A percentile compares a stretch with the other conserved stretches of the same genome.
Conservation (phyloP, 2,113 vertebrate species). For the Tragelaphus buxtoni region DNA sequence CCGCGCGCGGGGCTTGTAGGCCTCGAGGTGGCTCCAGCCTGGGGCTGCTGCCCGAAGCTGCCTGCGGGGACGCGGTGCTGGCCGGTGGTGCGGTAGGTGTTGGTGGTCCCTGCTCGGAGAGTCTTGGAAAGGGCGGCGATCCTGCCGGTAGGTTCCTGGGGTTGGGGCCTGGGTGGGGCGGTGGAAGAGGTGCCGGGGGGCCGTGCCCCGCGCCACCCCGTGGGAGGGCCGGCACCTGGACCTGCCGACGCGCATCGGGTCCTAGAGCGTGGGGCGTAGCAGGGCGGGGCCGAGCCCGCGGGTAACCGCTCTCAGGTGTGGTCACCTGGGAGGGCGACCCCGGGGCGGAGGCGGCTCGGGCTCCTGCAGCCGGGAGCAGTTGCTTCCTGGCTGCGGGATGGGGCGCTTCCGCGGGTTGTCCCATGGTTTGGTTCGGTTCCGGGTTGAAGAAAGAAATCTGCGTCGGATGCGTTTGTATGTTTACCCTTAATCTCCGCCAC, state of each 20-base stretch:
- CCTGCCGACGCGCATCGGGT: not conserved
- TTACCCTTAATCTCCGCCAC: not conserved
- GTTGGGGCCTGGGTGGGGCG: no score
- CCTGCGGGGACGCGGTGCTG: not conserved
- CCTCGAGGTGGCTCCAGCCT: not conserved
- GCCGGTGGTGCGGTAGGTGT: accelerated
- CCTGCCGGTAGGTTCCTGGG: not conserved
- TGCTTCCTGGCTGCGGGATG: accelerated
- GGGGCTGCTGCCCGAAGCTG: not conserved
- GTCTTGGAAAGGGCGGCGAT: not conserved
- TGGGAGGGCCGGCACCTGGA: not conserved
- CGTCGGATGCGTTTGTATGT: not conserved
- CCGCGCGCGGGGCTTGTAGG: accelerated
- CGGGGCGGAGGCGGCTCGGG: no score
- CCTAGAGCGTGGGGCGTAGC: not conserved
- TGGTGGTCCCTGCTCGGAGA: not conserved
- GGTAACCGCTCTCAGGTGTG: not conserved
- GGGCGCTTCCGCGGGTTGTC: not conserved
- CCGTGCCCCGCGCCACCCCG: no score
- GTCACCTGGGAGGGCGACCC: not conserved
- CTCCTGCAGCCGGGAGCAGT: accelerated
- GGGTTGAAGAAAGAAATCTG: no score
- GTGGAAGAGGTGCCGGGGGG: accelerated
- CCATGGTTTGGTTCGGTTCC: no score
- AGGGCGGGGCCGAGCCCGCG: not conserved